These are phyloP conservation scores for Clupea harengus DNA, from an alignment of 2,113 vertebrate species.

Conservation along the genomic window DNA sequence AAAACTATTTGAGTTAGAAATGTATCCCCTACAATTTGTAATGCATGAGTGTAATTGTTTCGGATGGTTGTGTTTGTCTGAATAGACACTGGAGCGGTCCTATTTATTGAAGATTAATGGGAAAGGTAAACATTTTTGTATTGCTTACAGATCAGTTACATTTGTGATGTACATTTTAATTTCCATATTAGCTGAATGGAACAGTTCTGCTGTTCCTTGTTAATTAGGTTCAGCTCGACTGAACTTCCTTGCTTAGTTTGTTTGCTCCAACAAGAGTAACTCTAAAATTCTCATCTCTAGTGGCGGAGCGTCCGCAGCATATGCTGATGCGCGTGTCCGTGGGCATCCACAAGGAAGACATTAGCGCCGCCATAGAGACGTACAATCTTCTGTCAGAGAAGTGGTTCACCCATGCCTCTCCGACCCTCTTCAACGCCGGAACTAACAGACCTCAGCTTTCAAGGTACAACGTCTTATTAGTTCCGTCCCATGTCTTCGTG, in stretches of 20 bases:
- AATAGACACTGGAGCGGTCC: constrained; percentile 89
- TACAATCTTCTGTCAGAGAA: constrained; percentile 94
- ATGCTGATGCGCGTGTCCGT: constrained; percentile 96
- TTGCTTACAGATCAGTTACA: not conserved
- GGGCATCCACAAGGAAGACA: constrained; percentile 87
- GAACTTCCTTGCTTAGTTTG: not conserved
- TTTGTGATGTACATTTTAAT: not conserved
- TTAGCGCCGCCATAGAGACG: constrained; percentile 87
- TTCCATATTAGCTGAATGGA: not conserved
- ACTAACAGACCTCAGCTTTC: constrained; percentile 93
- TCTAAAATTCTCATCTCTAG: constrained; percentile 55
- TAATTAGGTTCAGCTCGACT: too few species aligned
- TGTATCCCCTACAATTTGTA: not conserved
- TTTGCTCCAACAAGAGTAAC: not conserved
- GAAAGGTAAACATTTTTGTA: constrained; percentile 77
- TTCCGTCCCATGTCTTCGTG: not conserved
- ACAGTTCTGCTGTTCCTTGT: not conserved
- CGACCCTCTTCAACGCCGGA: constrained; percentile 94
- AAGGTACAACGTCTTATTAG: constrained; percentile 69
- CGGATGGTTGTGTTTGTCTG: constrained; percentile 29
- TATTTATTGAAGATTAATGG: constrained; percentile 94
- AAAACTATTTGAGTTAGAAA: not conserved
- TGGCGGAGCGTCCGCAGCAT: constrained; percentile 93
- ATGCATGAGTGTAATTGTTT: not conserved
- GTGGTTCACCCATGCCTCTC: constrained; percentile 97